Conservation (phyloP, 1,140 invertebrate genomes). For the Micrasema minimum region DNA sequence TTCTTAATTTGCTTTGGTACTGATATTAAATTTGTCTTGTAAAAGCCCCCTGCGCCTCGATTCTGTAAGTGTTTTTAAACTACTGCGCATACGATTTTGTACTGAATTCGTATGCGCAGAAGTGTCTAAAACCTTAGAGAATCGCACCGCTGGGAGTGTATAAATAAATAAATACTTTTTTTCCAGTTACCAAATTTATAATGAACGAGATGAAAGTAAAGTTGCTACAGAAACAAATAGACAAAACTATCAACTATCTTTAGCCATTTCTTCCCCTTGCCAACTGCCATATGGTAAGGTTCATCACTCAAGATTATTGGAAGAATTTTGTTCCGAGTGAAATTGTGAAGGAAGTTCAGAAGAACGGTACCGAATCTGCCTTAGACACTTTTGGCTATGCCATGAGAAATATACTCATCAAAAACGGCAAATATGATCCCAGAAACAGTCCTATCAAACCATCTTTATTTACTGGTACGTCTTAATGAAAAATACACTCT, state of each 20-base stretch:
- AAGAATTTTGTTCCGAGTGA: slow-evolving; percentile 67
- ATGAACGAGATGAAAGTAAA: slow-evolving; percentile 54
- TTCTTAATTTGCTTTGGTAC: too few species aligned
- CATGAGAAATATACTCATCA: slow-evolving; percentile 20
- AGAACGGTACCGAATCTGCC: slow-evolving; percentile 57
- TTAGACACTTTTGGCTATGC: slow-evolving; percentile 62
- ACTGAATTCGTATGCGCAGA: too few species aligned
- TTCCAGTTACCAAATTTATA: not conserved
- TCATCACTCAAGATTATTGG: slow-evolving; percentile 79
- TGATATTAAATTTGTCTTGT: too few species aligned
- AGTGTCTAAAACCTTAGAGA: too few species aligned
- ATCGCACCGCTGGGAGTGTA: too few species aligned
- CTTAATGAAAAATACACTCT: too few species aligned
- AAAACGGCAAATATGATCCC: not conserved
- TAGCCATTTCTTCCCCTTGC: slow-evolving; percentile 70
- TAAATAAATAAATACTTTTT: too few species aligned
- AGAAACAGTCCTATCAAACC: too few species aligned
- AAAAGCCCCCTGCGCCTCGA: too few species aligned
- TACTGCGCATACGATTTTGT: too few species aligned
- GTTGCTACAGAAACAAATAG: slow-evolving; percentile 63
- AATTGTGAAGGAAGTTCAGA: slow-evolving; percentile 68
- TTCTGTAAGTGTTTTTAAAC: too few species aligned
- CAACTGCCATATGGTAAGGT: slow-evolving; percentile 85
- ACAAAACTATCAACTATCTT: slow-evolving; percentile 69
- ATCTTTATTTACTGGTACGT: too few species aligned